Percentiles rank a stretch among this genome's conserved stretches.
phyloP scores from a whole-genome alignment of 2,888 invertebrate species.

The Folsomia manolachei region DNA sequence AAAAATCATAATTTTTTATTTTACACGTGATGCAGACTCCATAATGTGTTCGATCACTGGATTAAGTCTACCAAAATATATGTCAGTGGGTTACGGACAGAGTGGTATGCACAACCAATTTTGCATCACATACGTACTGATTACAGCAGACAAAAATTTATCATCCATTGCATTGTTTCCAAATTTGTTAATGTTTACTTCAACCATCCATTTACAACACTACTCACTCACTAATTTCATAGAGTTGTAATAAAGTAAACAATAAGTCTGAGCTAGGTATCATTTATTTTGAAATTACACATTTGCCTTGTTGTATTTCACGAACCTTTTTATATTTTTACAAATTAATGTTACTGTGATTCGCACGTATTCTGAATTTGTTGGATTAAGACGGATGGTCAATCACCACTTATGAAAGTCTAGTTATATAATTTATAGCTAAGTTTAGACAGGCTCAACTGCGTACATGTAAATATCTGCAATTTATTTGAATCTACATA shows the following conservation, averaged over 20 bases:
- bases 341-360: not conserved
- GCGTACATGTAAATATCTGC: not conserved
- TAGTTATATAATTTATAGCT: no score
- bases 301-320: not conserved
- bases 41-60: no score
- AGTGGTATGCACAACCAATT: slow-evolving; percentile 25
- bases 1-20: no score
- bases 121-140: slow-evolving; percentile 6
- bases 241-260: not conserved
- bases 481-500: no score
- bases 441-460: no score
- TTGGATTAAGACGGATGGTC: not conserved
- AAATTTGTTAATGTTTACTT: not conserved
- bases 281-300: not conserved
- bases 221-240: not conserved
- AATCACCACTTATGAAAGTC: not conserved
- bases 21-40: no score
- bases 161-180: not conserved
- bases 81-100: slow-evolving; percentile 51
- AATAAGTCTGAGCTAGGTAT: no score
- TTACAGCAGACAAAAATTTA: not conserved
- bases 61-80: no score
- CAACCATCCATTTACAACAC: no score
- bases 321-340: not conserved
- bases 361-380: no score